Base-by-base conservation (phyloP, 2,888 invertebrate genomes). In the Piscicola geometra region DNA sequence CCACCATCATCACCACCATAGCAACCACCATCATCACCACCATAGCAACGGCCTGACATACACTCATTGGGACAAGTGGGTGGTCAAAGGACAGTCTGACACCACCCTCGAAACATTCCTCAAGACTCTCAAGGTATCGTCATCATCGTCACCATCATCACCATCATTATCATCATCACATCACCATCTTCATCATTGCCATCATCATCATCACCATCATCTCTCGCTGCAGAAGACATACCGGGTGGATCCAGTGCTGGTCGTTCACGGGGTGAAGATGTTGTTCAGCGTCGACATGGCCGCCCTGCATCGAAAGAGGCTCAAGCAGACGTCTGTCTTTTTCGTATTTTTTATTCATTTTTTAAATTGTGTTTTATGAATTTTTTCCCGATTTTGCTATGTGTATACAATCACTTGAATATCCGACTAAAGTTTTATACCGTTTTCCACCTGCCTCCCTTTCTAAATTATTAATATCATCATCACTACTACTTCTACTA, bases 41-140 rank as follows among this genome's bases (percentile, higher is more conserved):
- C 28, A 32, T 70, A 78, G 81, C 28, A 78, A 79, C 60, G 80
- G 80, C 12, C 64, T 77, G 25, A 70, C 56, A n/a, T 79, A 74
- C 76, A 85, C 84, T 1, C 81, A 83, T 73, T 86, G 86, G 86
- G 86, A 86, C 77, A 81, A 81, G 78, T 86, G 85, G 86, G 83
- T 83, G 66, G 80, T 86, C 0, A 75, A 80, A 35, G 86, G 86
- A 32, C 80, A 80, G 72, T 79, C 81, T 35, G 78, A 80, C 32
- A 83, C 82, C 76, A 85, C 84, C 1, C 78, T 86, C 2, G 81
- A 84, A 71, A 79, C 85, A 52, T 84, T 86, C 77, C 78, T 86
- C 28, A 79, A 83, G 28, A 73, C 81, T 50, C 82, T 84, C 78
- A 83, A 84, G 83, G 85, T 85, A 33, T 67, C n/a, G 30, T 33